These are phyloP conservation scores for Nowickia ferox DNA, from an alignment of 2,888 invertebrate genomes.

Conservation along the genomic window DNA sequence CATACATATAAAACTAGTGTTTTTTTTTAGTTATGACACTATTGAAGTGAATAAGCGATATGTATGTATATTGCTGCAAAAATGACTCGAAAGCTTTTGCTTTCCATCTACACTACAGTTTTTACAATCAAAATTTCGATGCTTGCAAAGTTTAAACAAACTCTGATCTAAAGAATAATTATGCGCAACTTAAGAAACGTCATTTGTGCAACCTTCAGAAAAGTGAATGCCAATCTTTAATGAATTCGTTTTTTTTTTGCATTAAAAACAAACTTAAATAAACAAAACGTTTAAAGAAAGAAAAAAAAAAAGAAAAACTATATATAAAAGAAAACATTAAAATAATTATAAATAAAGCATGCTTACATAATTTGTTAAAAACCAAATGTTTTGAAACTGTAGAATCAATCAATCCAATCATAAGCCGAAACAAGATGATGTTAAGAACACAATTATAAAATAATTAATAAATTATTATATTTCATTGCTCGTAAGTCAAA, in stretches of 20 bases:
- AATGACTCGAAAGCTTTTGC: too few species aligned
- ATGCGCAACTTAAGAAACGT: background rate
- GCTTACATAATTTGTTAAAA: slow-evolving; percentile 82
- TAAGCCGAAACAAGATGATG: slow-evolving; percentile 72
- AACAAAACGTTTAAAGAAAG: slow-evolving; percentile 25
- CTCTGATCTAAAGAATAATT: background rate
- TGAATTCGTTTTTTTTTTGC: slow-evolving; percentile 7
- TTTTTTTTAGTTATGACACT: too few species aligned
- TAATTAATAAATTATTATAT: slow-evolving; percentile 56
- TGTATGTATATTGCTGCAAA: too few species aligned
- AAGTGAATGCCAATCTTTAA: slow-evolving; percentile 19
- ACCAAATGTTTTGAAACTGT: slow-evolving; percentile 76
- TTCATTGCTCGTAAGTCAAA: slow-evolving; percentile 75
- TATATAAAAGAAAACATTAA: slow-evolving; percentile 53
- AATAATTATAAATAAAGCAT: slow-evolving; percentile 77
- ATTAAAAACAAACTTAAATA: slow-evolving; percentile 35
- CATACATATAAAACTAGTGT: too few species aligned
- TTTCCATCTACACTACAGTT: too few species aligned
- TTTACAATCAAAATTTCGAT: background rate
- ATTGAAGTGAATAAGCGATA: too few species aligned
- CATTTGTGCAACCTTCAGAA: background rate
- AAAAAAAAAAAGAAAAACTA: slow-evolving; percentile 29
- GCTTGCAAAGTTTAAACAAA: background rate
- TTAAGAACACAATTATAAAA: slow-evolving; percentile 69
- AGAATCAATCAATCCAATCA: slow-evolving; percentile 72